Evolutionary conservation across 2,113 vertebrate genomes (phyloP), one percentile per base, ranked within the genome.

Genomic region (Paralichthys olivaceus): DNA sequence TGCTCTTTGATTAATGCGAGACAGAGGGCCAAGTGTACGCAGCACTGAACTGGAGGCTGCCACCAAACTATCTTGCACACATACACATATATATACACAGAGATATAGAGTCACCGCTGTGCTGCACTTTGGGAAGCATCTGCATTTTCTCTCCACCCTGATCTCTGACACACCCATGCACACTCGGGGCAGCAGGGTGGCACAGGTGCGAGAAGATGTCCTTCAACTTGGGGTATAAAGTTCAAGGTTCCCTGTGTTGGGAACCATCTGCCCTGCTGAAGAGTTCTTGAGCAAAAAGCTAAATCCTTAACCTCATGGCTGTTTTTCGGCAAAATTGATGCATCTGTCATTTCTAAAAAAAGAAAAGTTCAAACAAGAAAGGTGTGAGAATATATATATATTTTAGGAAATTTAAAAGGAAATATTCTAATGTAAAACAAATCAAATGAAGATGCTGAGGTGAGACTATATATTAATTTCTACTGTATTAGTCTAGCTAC

Each of bases 1-100:
- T 83, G 72, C 62, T 81, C 66, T 88, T 89, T 79, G 77, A 88
- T 86, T 81, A 84, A 87, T 80, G 72, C 17, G 3, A 86, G 80
- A 79, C 79, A 77, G 75, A 87, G 77, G 80, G 80, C 70, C 69
- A 62, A 88, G 64, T 23, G 73, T 77, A 75, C 29, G 22, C 58
- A 65, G 56, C 74, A 75, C 77, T 77, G 64, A 80, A 77, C 65
- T 20, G 32, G 23, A 61, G 77, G 63, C 75, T 29, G 56, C 0
- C 4, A 45, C 47, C 34, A 32, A 69, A 54, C 47, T 22, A 12
- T 32, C n/a, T 59, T 1, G 1, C 26, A 45, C 23, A 25, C 19
- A 7, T 53, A 34, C 5, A 43, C 26, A 37, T 25, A 51, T 28
- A 34, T 11, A n/a, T 40, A 55, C 2, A 40, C 3, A 28, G 2